Evolutionary conservation across 2,113 vertebrate species (phyloP), one percentile per base, ranked within the genome.

Genomic region (Ardeotis arabs): DNA sequence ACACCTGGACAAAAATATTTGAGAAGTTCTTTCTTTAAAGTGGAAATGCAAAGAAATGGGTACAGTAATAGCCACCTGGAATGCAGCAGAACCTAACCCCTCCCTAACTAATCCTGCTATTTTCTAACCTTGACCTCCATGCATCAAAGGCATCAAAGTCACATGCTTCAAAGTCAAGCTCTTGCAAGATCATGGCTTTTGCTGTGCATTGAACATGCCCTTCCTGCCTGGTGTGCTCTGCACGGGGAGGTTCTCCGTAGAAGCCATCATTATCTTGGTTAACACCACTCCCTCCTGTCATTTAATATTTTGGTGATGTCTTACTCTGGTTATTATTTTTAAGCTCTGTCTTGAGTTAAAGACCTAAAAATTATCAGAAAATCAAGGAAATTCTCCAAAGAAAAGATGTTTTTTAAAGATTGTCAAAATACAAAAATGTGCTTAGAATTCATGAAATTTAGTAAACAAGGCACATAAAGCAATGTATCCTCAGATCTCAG

Each of bases 131-230:
- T 84, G 93, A 89, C 77, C 62, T 59, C 52, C 13, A 55, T 70
- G 79, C 39, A 77, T 82, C 72, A 94, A 94, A 91, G 70, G 9
- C 25, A 11, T 37, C 0, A 0, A 94, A 84, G 82, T 94, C 95
- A 95, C 82, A 78, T n/a, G 85, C 52, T 75, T 92, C 84, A n/a
- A 68, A 96, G 84, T 82, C 84, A 95, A 84, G 86, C 56, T 49
- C 84, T 78, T 93, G 83, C 90, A 95, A 68, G 90, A 89, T 77
- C 64, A 45, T 0, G 7, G 72, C 44, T 62, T 84, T 85, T 2
- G 2, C 66, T 70, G 31, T 44, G 56, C 47, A 25, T 4, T 29
- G 75, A 94, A 94, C 85, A 3, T 88, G 90, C 45, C 64, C 35
- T 90, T 93, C 85, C 88, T 75, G 90, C 69, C 69, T 15, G 21